Conservation (phyloP, 2,113 vertebrate species). For the Oriolus oriolus region DNA sequence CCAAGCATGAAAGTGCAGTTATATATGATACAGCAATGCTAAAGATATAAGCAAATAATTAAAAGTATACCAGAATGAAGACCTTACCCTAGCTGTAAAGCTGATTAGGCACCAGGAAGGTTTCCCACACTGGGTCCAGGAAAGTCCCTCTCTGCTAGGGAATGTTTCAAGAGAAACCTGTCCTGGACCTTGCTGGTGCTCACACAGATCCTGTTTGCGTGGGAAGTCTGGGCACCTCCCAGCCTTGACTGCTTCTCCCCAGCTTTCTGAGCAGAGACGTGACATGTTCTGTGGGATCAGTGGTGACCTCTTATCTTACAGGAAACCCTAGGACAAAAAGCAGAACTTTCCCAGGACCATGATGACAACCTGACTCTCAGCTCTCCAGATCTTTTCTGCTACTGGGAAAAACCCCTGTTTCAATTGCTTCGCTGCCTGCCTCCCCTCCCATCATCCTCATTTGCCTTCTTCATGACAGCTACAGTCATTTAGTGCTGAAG, state of each 20-base stretch:
- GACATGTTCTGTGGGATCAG: not conserved
- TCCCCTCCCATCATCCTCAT: not conserved
- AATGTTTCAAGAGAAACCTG: not conserved
- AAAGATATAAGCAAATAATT: not conserved
- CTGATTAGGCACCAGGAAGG: not conserved
- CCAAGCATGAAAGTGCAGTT: conserved; percentile 20
- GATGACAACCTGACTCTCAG: not conserved
- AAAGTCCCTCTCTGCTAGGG: not conserved
- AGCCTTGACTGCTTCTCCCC: not conserved
- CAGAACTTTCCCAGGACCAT: not conserved
- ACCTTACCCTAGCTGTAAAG: not conserved
- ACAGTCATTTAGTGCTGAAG: not conserved
- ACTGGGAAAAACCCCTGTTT: not conserved
- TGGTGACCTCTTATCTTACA: not conserved
- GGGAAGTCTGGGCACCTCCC: not conserved
- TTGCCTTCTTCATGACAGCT: not conserved
- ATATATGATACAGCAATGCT: not conserved
- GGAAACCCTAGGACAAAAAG: not conserved
- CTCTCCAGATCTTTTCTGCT: not conserved
- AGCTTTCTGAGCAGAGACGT: not conserved
- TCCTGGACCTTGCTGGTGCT: not conserved
- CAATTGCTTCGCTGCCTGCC: not conserved
- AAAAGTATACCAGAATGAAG: not conserved
- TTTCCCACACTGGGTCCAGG: not conserved
- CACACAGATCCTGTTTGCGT: not conserved